Evolutionary conservation across 2,797 vertebrate species (phyloP).

Genomic region (Lindbergichthys nudifrons): DNA sequence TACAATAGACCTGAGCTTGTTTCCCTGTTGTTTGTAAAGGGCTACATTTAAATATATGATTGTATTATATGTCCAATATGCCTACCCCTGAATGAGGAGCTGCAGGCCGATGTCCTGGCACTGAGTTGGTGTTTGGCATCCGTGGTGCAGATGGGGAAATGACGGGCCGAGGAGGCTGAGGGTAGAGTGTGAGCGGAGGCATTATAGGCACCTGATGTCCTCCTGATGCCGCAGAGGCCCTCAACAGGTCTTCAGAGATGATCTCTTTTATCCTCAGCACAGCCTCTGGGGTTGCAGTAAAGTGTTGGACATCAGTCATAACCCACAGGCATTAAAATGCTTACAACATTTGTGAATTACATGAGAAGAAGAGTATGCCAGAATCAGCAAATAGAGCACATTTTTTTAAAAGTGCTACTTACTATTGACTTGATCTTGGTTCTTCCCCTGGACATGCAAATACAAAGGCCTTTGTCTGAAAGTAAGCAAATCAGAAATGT

Average conservation of each 20-base stretch:
- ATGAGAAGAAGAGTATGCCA: neutral
- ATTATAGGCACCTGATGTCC: constrained; percentile 78
- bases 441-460: constrained; percentile 85
- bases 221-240: constrained; percentile 76
- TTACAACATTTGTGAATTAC: neutral
- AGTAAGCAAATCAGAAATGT: constrained; percentile 50
- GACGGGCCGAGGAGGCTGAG: constrained; percentile 79
- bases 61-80: too few relatives aligned
- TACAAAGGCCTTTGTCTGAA: constrained; percentile 86
- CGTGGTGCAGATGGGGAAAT: constrained; percentile 63
- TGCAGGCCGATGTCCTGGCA: constrained; percentile 79
- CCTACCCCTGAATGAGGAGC: constrained; percentile 84
- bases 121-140: constrained; percentile 54
- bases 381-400: neutral
- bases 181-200: constrained; percentile 84
- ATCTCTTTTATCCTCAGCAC: constrained; percentile 86
- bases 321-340: neutral
- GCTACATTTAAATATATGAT: neutral
- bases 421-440: constrained; percentile 86
- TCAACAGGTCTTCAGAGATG: constrained; percentile 84
- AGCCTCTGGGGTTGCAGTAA: constrained; percentile 76
- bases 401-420: constrained; percentile 55
- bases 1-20: neutral
- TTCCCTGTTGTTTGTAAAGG: neutral
- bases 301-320: constrained; percentile 5